These are phyloP conservation scores for Caenorhabditis sp. DNA, from an alignment of 2,888 invertebrate species.

Conservation along the genomic window DNA sequence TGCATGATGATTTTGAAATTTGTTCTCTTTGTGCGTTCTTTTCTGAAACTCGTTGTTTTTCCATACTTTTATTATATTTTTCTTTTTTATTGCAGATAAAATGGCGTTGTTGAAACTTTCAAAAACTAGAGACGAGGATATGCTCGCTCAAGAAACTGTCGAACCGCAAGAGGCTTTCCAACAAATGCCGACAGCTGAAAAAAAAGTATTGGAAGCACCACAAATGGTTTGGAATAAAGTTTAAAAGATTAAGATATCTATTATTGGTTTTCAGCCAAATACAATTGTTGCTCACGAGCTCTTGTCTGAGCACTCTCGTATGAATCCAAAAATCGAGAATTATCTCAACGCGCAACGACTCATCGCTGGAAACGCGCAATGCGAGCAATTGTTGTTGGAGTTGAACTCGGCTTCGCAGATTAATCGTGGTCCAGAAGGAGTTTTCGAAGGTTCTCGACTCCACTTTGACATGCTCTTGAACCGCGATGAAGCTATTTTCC, in stretches of 20 bases:
- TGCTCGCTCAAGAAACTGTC: conserved; percentile 29
- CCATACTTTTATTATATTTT: background rate
- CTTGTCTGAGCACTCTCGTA: conserved; percentile 46
- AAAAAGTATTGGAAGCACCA: conserved; percentile 38
- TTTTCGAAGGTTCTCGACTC: conserved; percentile 61
- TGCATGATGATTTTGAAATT: conserved; percentile 33
- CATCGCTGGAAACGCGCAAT: conserved; percentile 59
- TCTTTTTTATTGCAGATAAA: conserved; percentile 15
- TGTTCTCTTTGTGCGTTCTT: background rate
- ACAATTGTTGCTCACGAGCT: conserved; percentile 51
- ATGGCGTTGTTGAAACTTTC: conserved; percentile 41
- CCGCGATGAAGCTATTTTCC: conserved; percentile 62
- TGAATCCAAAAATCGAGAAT: conserved; percentile 53
- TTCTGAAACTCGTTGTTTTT: background rate
- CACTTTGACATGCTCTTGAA: conserved; percentile 68
- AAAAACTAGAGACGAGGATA: conserved; percentile 45
- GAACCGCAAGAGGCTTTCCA: conserved; percentile 15
- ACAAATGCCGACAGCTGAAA: conserved; percentile 30
- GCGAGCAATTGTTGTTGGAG: conserved; percentile 66
- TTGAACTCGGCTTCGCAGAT: conserved; percentile 65
- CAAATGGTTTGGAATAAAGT: conserved; percentile 21
- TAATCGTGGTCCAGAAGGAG: conserved; percentile 67
- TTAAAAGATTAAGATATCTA: background rate
- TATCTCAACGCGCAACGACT: conserved; percentile 59
- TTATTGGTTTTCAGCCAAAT: conserved; percentile 31